Evolutionary conservation across 2,797 vertebrate genomes (phyloP).

Genomic region (Bovichtus variegatus): DNA sequence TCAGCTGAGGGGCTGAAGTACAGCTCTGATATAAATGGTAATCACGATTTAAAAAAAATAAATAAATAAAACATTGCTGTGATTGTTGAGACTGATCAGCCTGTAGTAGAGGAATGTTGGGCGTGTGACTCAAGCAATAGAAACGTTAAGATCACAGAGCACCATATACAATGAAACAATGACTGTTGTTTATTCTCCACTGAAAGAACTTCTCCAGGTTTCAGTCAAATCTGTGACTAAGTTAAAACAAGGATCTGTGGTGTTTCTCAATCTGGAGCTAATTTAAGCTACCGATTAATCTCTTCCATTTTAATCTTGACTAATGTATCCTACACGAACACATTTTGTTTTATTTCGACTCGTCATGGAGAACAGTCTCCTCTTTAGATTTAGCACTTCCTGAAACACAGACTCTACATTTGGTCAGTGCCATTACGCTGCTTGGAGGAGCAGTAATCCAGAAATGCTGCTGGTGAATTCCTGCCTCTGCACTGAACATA

Average conservation of each 20-base stretch:
- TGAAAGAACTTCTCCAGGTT: conserved; percentile 9
- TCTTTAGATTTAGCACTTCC: conserved; percentile 44
- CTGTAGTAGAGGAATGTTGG: conserved; percentile 54
- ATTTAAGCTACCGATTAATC: conserved; percentile 21
- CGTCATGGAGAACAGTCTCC: background rate
- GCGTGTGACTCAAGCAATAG: conserved; percentile 57
- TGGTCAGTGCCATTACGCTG: conserved; percentile 11
- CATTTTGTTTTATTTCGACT: conserved; percentile 15
- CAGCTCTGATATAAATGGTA: conserved; percentile 52
- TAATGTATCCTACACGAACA: conserved; percentile 18
- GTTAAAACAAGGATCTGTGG: background rate
- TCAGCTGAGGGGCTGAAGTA: conserved; percentile 51
- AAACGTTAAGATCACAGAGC: conserved; percentile 25
- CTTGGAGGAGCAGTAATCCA: conserved; percentile 17
- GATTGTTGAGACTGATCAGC: conserved; percentile 54
- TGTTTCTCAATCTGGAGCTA: conserved; percentile 22
- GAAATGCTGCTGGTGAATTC: conserved; percentile 26
- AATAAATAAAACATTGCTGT: no score
- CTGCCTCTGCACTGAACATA: conserved; percentile 26
- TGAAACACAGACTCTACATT: conserved; percentile 3
- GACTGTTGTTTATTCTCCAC: background rate
- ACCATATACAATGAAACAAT: conserved; percentile 10
- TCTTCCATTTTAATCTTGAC: conserved; percentile 29
- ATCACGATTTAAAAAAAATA: conserved; percentile 60
- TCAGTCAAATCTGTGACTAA: conserved; percentile 8